Base-by-base conservation (phyloP, 2,888 invertebrate genomes). In the Temnothorax rugatulus region DNA sequence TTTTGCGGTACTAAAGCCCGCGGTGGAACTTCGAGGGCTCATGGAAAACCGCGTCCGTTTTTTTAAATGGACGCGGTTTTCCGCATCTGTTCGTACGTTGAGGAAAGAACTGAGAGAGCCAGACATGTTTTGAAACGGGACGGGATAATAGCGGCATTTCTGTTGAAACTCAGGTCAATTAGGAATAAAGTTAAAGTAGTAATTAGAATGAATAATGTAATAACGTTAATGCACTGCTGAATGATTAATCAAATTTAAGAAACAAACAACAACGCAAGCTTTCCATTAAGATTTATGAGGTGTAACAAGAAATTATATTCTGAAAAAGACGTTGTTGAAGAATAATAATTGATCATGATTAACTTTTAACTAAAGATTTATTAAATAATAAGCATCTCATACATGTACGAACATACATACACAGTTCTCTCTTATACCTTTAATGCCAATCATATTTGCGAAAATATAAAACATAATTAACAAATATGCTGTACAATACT, bases 211-310 rank as follows among this genome's bases (percentile, higher is more conserved):
- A 68, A 77, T 77, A 54, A 68, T 52, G 25, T 68, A 34, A 7
- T 34, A 5, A 41, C 21, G n/a, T n/a, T 44, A 38, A 50, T 66
- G 11, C 21, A 11, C 18, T 50, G 21, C n/a, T 54, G 73, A 73
- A 57, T 63, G 34, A 75, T 75, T 75, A 74, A 74, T 74, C 59
- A 29, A n/a, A 15, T 74, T 73, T 7, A 29, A 59, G 41, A 74
- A 59, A 29, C 29, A 29, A 29, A 29, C 29, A 29, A 29, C 57
- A 18, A 15, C 25, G 25, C 13, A 25, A 47, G 21, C 38, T 73
- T 41, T 1, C 1, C 4, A 7, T 38, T 11, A 38, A 41, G 63
- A 47, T 47, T 63, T 38, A 64, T 47, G 34, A 64, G 21, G 3
- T n/a, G 21, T 47, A 75, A 75, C 13, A 21, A 47, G 74, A 63